phyloP scores from a whole-genome alignment of 2,113 vertebrate genomes.

The Neoarius graeffei region DNA sequence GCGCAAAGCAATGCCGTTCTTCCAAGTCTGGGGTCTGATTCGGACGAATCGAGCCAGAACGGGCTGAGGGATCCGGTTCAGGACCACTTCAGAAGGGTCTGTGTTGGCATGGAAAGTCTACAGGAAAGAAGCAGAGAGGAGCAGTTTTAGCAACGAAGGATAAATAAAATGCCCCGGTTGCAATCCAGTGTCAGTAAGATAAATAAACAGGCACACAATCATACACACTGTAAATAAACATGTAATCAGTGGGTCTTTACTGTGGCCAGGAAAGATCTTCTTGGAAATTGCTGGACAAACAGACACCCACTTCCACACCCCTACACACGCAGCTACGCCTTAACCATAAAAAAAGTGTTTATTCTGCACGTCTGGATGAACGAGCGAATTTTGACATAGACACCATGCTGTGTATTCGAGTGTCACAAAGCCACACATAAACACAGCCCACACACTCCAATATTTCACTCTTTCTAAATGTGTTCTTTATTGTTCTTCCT shows the following conservation, averaged over 20 bases:
- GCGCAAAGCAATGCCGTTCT: slow-evolving; percentile 87
- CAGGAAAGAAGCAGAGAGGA: slow-evolving; percentile 24
- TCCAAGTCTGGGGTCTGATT: slow-evolving; percentile 91
- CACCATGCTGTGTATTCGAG: not conserved
- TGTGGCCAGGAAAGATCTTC: slow-evolving; percentile 41
- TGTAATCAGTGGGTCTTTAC: slow-evolving; percentile 34
- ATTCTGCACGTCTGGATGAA: slow-evolving; percentile 1
- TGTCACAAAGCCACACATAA: not conserved
- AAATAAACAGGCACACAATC: slow-evolving; percentile 32
- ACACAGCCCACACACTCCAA: not conserved
- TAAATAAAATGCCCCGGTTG: not conserved
- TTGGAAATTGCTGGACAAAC: slow-evolving; percentile 46
- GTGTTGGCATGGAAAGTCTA: slow-evolving; percentile 91
- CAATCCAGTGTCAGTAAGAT: not conserved
- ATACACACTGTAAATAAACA: slow-evolving; percentile 5
- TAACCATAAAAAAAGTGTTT: slow-evolving; percentile 30
- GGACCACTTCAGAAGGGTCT: slow-evolving; percentile 88
- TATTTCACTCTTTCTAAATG: not conserved
- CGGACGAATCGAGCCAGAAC: slow-evolving; percentile 90
- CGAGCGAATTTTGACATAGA: not conserved
- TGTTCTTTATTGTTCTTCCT: not conserved
- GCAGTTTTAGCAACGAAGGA: slow-evolving; percentile 18
- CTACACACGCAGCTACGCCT: not conserved
- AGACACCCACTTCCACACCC: slow-evolving; percentile 32
- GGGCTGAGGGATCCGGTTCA: slow-evolving; percentile 89